Conservation (phyloP, 2,113 vertebrate species). For the Erinaceus europaeus region DNA sequence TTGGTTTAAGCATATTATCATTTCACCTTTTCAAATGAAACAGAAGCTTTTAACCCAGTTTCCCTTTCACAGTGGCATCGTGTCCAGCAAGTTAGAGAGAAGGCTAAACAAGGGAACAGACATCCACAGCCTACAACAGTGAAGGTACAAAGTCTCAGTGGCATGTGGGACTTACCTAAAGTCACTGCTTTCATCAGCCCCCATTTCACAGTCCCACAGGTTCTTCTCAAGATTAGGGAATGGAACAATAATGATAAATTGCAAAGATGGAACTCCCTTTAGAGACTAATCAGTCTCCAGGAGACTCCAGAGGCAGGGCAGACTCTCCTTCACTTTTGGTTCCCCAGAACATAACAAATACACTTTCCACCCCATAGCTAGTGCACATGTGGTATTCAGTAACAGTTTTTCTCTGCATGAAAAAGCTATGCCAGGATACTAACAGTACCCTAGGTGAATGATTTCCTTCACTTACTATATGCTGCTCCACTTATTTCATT, state of each 20-base stretch:
- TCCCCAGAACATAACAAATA: neutral
- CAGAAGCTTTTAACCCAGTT: neutral
- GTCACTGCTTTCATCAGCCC: neutral
- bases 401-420: neutral
- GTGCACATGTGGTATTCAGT: neutral
- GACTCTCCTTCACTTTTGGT: neutral
- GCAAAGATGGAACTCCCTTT: neutral
- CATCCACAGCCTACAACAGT: neutral
- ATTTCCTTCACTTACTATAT: neutral
- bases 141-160: neutral
- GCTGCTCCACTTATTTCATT: neutral
- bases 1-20: neutral
- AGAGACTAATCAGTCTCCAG: neutral
- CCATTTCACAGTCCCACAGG: neutral
- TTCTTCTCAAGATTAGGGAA: neutral
- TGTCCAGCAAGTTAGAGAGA: rapidly evolving
- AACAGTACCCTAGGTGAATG: neutral
- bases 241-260: neutral
- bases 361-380: neutral
- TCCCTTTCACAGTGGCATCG: neutral
- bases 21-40: neutral
- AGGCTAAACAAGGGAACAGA: neutral
- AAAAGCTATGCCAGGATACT: neutral
- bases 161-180: neutral
- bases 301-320: neutral